Conservation (phyloP, 2,888 invertebrate genomes). For the Nephrotoma flavescens region DNA sequence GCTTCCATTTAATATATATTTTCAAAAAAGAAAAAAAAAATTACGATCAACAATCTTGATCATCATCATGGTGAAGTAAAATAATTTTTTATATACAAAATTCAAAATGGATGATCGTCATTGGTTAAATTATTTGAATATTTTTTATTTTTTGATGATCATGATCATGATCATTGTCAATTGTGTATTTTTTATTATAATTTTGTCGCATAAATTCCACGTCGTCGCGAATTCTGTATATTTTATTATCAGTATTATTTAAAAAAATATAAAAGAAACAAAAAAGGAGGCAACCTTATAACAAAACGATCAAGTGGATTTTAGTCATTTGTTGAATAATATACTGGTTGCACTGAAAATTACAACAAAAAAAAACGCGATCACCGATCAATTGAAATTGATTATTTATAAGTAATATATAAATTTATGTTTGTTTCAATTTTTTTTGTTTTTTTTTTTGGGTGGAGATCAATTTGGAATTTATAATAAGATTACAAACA, state of each 20-base stretch:
- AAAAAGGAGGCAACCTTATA: background rate
- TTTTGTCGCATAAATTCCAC: constrained; percentile 4
- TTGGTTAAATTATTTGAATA: background rate
- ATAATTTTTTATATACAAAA: background rate
- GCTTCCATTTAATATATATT: background rate
- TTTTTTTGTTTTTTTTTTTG: background rate
- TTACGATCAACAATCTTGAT: background rate
- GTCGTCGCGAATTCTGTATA: background rate
- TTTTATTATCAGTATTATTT: background rate
- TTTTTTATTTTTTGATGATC: background rate
- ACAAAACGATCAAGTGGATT: constrained; percentile 1
- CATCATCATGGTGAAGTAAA: background rate
- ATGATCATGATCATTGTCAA: background rate
- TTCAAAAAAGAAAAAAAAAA: background rate
- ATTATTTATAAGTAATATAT: background rate
- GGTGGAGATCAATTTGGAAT: constrained; percentile 1
- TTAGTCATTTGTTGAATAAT: background rate
- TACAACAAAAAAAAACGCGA: background rate
- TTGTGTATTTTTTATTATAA: background rate
- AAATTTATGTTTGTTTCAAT: background rate
- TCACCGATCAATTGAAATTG: constrained; percentile 1
- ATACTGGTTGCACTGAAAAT: background rate
- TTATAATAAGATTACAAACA: background rate
- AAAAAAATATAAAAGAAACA: background rate
- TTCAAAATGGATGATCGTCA: background rate